phyloP scores from a whole-genome alignment of 2,888 invertebrate genomes.

The Mongoloraphidia duomilia region DNA sequence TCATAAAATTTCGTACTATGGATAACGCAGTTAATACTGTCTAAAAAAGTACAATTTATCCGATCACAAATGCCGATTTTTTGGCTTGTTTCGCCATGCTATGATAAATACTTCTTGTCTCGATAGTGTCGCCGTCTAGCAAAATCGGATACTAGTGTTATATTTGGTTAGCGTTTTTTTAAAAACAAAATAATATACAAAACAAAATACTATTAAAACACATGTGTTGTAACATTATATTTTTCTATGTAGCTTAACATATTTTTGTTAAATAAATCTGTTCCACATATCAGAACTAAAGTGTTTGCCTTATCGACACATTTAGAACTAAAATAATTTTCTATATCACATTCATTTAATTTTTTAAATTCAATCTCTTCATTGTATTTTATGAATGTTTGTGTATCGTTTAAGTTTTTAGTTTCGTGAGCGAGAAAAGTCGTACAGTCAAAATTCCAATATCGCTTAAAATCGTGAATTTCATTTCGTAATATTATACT shows the following conservation, averaged over 20 bases:
- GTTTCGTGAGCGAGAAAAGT: constrained; percentile 38
- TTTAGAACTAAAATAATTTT: constrained; percentile 23
- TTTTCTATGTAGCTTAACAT: constrained; percentile 25
- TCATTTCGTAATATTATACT: constrained; percentile 46
- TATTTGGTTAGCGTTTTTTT: not conserved
- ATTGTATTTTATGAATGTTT: constrained; percentile 29
- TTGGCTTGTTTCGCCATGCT: too few relatives aligned
- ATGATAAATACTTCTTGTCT: too few relatives aligned
- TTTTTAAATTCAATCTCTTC: constrained; percentile 33
- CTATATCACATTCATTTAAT: constrained; percentile 27
- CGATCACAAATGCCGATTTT: too few relatives aligned
- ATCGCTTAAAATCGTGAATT: constrained; percentile 39
- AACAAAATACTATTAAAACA: constrained; percentile 8
- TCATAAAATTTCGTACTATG: too few relatives aligned
- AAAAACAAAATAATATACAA: not conserved
- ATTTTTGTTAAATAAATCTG: constrained; percentile 36
- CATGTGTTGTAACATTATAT: constrained; percentile 5
- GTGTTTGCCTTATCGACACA: constrained; percentile 20
- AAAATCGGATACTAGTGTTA: not conserved
- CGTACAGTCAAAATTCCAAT: constrained; percentile 62
- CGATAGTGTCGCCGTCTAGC: not conserved
- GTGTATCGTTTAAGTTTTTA: constrained; percentile 12
- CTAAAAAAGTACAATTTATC: too few relatives aligned
- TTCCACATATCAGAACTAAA: constrained; percentile 48
- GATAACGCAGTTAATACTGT: too few relatives aligned